These are phyloP conservation scores for Mus minutoides DNA, from an alignment of 2,797 vertebrate species.

Conservation along the genomic window DNA sequence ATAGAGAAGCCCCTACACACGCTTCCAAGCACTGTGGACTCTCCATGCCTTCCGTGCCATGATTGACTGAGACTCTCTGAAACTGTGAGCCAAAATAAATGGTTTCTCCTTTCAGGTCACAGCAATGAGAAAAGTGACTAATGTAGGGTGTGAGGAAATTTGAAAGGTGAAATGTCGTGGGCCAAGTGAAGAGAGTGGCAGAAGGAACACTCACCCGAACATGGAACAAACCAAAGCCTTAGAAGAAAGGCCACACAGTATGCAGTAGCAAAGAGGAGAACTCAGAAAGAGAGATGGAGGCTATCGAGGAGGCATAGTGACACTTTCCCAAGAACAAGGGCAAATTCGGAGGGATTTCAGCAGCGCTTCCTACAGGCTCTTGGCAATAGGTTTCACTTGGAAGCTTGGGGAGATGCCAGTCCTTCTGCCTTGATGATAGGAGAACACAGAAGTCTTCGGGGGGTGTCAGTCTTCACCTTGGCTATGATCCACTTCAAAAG, in stretches of 20 bases:
- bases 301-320: background rate
- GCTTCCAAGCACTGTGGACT: background rate
- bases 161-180: background rate
- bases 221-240: background rate
- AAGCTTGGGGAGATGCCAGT: background rate
- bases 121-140: background rate
- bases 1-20: rapidly evolving
- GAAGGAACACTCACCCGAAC: background rate
- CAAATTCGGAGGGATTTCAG: background rate
- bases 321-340: background rate
- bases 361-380: background rate
- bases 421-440: background rate
- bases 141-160: background rate
- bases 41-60: background rate
- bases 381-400: background rate
- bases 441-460: background rate
- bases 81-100: background rate
- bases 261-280: background rate
- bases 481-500: background rate
- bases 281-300: background rate
- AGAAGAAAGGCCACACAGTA: background rate
- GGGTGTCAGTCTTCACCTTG: background rate
- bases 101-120: background rate
- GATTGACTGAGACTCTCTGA: background rate
- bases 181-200: background rate